Evolutionary conservation across 1,140 invertebrate species (phyloP), one percentile per base, ranked within the genome.

Genomic region (Limonius californicus): DNA sequence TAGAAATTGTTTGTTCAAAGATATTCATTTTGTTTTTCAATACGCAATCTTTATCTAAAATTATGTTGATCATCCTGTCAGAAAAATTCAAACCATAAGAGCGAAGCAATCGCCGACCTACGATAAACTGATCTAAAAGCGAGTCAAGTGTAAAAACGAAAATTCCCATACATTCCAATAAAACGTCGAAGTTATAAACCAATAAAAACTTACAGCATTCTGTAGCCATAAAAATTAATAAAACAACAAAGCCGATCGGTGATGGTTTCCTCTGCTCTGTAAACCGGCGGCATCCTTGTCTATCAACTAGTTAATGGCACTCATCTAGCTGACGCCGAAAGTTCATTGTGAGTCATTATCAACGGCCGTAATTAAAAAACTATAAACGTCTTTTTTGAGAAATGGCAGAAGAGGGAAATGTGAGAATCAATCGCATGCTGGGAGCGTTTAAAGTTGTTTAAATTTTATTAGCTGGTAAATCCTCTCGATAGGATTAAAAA

Each of bases 131-230:
- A 50, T 50, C n/a, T n/a, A 50, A 18, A 50, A 19, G 16, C 45
- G n/a, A 50, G n/a, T 50, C 14, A 50, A 19, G 14, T 50, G 7
- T 19, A 50, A 50, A 18, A 50, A 50, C 2, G 2, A 50, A 50
- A 50, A 50, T 50, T 50, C 45, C 20, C 45, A 50, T 50, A 21
- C 45, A 50, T 50, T 50, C 45, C 16, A 50, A 50, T 50, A 50
- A 50, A 50, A 50, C 45, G 45, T 50, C 45, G 45, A 50, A 50
- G 45, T 50, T 50, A 50, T 50, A 50, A 50, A 50, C 45, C 45
- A 50, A 50, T 50, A 50, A 50, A 50, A 50, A 50, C 45, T 50
- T 50, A 50, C 45, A 50, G 20, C 45, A 50, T 50, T 50, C 45
- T 21, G 16, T 21, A 50, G 20, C 20, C 45, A 50, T 50, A 50